Evolutionary conservation across 1,140 invertebrate genomes (phyloP), one percentile per base, ranked within the genome.

Genomic region (Trichomalopsis sarcophagae): DNA sequence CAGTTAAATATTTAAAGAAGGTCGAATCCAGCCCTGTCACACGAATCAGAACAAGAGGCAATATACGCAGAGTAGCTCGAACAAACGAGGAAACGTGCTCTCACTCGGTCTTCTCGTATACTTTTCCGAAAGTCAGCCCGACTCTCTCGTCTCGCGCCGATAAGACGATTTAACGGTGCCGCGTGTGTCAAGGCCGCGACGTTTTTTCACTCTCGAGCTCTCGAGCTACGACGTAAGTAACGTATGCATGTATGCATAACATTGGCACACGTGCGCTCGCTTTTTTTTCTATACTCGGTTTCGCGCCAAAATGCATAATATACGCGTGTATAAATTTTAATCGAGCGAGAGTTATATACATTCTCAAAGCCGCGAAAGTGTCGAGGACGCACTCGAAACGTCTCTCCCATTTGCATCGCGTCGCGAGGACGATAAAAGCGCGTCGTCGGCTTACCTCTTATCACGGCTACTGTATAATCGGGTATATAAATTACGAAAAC

Each of bases 151-250:
- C 62, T 27, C n/a, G 7, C n/a, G 7, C 11, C 62, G 79, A 85
- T 85, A 81, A 85, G 79, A 80, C 77, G 47, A 74, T 80, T 84
- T 80, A 75, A 84, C 77, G 69, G 77, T 40, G 68, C 47, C 71
- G 79, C 84, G 73, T 81, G 84, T 76, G 84, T 81, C 73, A 85
- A 85, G 84, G 73, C 71, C 84, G 44, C 7, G 40, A 2, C 77
- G 47, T 21, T 73, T 40, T 78, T 36, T 78, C 30, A 30, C 40
- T 44, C 40, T 9, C 33, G 5, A 27, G 27, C 27, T 3, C 33
- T 44, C 40, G 40, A 44, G 47, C 47, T 50, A 55, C 13, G 47
- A 17, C 13, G 11, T 55, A 55, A 10, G 13, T 62, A 62, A 17
- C 1, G 55, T 62, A 62, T 17, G 17, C 14, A 14, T 55, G 17